phyloP scores from a whole-genome alignment of 2,113 vertebrate genomes.

The Aramus guarauna region DNA sequence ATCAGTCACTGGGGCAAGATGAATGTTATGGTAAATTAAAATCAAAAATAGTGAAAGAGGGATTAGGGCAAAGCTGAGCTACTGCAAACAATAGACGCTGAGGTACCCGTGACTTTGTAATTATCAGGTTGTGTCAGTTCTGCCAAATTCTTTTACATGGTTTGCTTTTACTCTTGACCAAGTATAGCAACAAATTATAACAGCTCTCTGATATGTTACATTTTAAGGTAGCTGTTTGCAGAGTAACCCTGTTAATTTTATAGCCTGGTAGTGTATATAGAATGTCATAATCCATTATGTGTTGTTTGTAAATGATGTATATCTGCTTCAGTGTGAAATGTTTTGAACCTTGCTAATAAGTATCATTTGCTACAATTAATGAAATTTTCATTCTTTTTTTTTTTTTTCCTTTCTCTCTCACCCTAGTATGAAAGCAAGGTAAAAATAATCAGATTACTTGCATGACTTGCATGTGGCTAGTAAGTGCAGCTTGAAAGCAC shows the following conservation, averaged over 20 bases:
- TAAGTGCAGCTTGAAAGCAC: conserved; percentile 36
- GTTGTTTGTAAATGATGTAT: not conserved
- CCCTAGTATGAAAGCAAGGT: conserved; percentile 91
- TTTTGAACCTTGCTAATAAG: not conserved
- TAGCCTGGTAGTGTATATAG: not conserved
- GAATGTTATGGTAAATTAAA: not conserved
- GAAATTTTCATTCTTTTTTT: not conserved
- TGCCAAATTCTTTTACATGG: not conserved
- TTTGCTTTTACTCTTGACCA: not conserved
- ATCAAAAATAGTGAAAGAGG: not conserved
- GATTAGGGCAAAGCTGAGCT: conserved; percentile 7
- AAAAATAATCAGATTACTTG: conserved; percentile 74
- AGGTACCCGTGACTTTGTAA: not conserved
- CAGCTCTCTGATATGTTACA: not conserved
- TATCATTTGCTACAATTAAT: conserved; percentile 23
- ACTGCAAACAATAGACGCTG: not conserved
- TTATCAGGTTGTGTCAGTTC: not conserved
- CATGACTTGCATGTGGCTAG: conserved; percentile 74
- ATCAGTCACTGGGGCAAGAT: not conserved
- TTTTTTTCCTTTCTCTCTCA: conserved; percentile 43
- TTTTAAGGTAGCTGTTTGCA: not conserved
- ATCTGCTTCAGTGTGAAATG: not conserved
- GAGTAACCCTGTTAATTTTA: not conserved
- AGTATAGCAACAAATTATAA: not conserved
- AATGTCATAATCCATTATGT: not conserved